phyloP scores from a whole-genome alignment of 2,113 vertebrate genomes.

The Castor canadensis region DNA sequence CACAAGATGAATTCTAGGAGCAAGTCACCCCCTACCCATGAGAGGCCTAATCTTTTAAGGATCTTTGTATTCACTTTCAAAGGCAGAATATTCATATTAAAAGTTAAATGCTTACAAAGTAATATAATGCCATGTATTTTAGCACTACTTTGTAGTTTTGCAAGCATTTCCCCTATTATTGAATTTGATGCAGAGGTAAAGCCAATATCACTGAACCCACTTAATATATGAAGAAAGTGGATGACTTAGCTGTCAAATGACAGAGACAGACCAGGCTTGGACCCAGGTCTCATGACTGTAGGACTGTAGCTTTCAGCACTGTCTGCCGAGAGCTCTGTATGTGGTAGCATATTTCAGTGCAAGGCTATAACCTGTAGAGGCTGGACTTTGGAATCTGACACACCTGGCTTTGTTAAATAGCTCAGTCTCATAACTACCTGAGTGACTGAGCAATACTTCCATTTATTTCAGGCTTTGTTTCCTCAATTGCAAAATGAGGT shows the following conservation, averaged over 20 bases:
- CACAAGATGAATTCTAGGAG: neutral
- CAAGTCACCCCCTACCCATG: neutral
- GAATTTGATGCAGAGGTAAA: neutral
- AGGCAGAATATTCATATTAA: neutral
- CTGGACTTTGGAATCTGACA: neutral
- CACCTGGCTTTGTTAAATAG: neutral
- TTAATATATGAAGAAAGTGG: neutral
- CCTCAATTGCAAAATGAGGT: neutral
- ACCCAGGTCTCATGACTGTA: neutral
- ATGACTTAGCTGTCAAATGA: neutral
- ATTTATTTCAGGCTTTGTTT: neutral
- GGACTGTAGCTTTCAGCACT: neutral
- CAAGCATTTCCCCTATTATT: neutral
- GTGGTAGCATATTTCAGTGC: fast-evolving
- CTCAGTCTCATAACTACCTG: neutral
- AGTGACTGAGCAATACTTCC: neutral
- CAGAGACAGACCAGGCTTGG: neutral
- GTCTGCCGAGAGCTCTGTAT: neutral
- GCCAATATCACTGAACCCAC: neutral
- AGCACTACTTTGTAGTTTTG: neutral
- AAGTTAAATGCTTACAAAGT: neutral
- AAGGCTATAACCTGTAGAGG: neutral
- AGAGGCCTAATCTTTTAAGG: neutral
- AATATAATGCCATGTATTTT: neutral
- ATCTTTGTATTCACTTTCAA: neutral